Evolutionary conservation across 2,797 vertebrate species (phyloP).

Genomic region (Enteromius thamalakanensis): DNA sequence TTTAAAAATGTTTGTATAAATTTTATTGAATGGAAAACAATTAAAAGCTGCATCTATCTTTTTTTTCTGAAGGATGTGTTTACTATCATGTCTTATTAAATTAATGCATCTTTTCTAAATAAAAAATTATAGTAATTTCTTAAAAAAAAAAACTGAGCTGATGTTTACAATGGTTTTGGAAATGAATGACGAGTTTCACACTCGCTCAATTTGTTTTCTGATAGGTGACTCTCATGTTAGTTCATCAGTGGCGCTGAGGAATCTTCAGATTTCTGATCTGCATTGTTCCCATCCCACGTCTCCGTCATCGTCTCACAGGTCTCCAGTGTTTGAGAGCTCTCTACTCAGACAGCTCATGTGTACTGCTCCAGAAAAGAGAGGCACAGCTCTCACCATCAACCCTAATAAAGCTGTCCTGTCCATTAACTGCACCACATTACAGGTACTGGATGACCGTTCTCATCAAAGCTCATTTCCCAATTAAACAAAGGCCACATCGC

Average conservation of each 20-base stretch:
- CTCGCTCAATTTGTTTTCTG: not conserved
- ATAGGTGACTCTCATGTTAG: conserved; percentile 72
- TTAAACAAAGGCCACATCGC: not conserved
- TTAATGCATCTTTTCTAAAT: not conserved
- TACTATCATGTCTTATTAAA: not conserved
- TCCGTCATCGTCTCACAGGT: conserved; percentile 58
- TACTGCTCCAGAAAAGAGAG: conserved; percentile 58
- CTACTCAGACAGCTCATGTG: conserved; percentile 69
- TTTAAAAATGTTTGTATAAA: not conserved
- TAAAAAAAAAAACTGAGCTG: not conserved
- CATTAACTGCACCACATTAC: conserved; percentile 77
- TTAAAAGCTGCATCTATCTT: not conserved
- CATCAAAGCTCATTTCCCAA: not conserved
- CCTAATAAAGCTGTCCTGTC: conserved; percentile 85
- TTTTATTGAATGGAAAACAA: not conserved
- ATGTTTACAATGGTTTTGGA: not conserved
- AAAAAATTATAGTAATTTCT: not conserved
- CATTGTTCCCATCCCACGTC: conserved; percentile 50
- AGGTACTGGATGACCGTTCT: conserved; percentile 75
- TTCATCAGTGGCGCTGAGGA: conserved; percentile 78
- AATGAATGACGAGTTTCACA: not conserved
- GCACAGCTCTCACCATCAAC: conserved; percentile 62
- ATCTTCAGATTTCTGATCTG: conserved; percentile 68
- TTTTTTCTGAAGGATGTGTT: not conserved
- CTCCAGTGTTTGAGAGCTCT: conserved; percentile 71